Base-by-base conservation (phyloP, 2,797 vertebrate species). In the Hemitrygon akajei region DNA sequence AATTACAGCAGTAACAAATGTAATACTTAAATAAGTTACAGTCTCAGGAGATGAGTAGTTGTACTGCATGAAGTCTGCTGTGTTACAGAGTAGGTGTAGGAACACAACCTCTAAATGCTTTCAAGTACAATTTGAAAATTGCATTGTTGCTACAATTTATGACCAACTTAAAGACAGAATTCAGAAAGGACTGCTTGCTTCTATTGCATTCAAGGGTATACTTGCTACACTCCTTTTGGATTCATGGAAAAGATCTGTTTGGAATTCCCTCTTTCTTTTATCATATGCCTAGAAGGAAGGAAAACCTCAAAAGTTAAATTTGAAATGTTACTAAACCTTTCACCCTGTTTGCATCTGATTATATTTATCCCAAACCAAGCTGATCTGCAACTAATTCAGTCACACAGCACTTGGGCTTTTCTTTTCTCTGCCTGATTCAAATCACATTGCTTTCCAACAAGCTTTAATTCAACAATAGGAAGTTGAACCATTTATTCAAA, bases 391-490 rank as follows among this genome's bases (percentile, higher is more conserved):
- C 69, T 75, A 76, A 93, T 73, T 76, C 40, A 93, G 91, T 76
- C 40, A 76, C 25, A 93, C 71, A 93, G 91, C 40, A 76, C 7
- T 93, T 14, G 27, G 47, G 12, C 69, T 76, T 58, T 76, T 71
- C 63, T 76, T 92, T 56, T 47, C 91, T 93, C 71, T 27, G 7
- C 37, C 5, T 56, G 40, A 47, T 56, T 75, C 91, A 30, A 47
- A 56, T 75, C 73, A 75, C 40, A 76, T 93, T 93, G 91, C 40
- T 93, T 93, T 93, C 71, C 91, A 93, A 73, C 40, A 75, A 73
- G 47, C 91, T 76, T 76, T 93, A 76, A 76, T 93, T 47, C 91
- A 93, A 93, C 71, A 93, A 56, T 75, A 93, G 73, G 71, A 76
- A 93, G 91, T 93, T 76, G 91, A 27, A 93, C 9, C 40, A 30